Evolutionary conservation across 2,797 vertebrate genomes (phyloP).

Genomic region (Thaleichthys pacificus): DNA sequence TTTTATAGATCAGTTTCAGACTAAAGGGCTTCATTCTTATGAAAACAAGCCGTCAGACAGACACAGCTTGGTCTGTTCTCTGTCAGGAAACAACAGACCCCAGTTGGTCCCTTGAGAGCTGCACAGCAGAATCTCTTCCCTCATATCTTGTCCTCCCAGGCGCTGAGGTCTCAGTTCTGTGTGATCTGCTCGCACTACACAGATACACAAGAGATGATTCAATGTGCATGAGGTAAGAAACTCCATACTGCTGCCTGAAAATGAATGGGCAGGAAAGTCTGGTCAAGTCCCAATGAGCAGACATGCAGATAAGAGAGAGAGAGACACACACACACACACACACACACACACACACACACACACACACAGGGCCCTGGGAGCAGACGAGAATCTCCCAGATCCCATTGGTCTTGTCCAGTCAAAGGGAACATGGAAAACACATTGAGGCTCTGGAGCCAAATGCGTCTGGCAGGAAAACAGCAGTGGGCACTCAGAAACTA

Average conservation of each 20-base stretch:
- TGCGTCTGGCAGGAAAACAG: neutral
- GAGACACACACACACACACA: neutral
- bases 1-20: neutral
- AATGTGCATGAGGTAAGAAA: neutral
- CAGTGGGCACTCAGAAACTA: neutral
- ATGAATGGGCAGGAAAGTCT: slow-evolving; percentile 28
- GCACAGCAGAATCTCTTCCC: neutral
- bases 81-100: neutral
- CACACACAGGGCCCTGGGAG: neutral
- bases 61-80: neutral
- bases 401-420: slow-evolving; percentile 6
- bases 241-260: neutral
- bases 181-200: slow-evolving; percentile 13
- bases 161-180: neutral
- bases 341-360: neutral
- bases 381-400: neutral
- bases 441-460: slow-evolving; percentile 3
- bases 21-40: neutral
- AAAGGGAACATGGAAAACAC: slow-evolving; percentile 15
- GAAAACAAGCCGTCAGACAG: neutral
- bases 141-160: slow-evolving; percentile 3
- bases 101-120: neutral
- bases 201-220: slow-evolving; percentile 1
- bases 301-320: slow-evolving; percentile 4
- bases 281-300: neutral